Evolutionary conservation across 64 coral and sea anemone genomes (phyloP), one percentile per base, ranked within the genome.

Genomic region (Astreopora myriophthalma): DNA sequence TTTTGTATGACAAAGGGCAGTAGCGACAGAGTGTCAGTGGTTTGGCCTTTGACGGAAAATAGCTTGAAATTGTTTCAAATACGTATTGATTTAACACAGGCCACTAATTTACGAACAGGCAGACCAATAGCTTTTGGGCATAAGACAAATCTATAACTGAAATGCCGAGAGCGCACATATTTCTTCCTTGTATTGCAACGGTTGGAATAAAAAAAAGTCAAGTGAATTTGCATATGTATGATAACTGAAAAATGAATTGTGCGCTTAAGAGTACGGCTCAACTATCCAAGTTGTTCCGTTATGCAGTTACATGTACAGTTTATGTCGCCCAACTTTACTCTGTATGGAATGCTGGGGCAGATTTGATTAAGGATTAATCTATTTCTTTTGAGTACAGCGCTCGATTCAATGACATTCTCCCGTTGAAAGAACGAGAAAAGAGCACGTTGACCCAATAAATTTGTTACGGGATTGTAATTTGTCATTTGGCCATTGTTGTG

Each of bases 321-420:
- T 48, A 79, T 6, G 12, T 12, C 19, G 16, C 32, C 42, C 42
- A 46, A 35, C 2, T 19, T 34, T 30, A 80, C 4, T 80, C 20
- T 19, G 36, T 83, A 19, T 7, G 57, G 79, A 83, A n/a, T n/a
- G n/a, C n/a, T n/a, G n/a, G n/a, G n/a, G n/a, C 79, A 65, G 61
- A 36, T 64, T 83, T 64, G 55, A 83, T 83, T 83, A 64, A 83
- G 58, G 5, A 63, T 80, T 80, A 34, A 80, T 83, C 20, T 34
- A 8, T 83, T 40, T 66, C 9, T 16, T 26, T 26, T 24, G 12
- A 5, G 20, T 25, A 24, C 20, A 64, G 4, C 24, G 24, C 23
- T n/a, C 17, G 61, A 26, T 64, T 26, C 22, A 64, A 64, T 23
- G 24, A 24, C 23, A 64, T 64, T 64, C 61, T 64, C 1, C 24